These are phyloP conservation scores for Cremastinae sp. DNA, from an alignment of 2,888 invertebrate genomes.

Conservation along the genomic window DNA sequence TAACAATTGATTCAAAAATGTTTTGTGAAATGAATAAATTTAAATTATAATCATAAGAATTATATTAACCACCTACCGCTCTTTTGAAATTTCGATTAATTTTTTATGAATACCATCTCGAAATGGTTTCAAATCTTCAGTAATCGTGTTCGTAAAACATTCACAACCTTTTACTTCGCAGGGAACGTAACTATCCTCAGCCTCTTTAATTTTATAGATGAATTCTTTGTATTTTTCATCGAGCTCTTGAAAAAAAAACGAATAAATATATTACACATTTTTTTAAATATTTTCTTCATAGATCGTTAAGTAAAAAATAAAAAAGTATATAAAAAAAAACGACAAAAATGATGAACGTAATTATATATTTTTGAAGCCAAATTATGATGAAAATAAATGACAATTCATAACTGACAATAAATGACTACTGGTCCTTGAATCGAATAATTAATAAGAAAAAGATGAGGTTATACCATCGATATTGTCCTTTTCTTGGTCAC, in stretches of 20 bases:
- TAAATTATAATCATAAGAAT: neutral
- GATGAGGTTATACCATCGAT: slow-evolving; percentile 64
- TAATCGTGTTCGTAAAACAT: slow-evolving; percentile 85
- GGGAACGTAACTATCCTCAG: slow-evolving; percentile 81
- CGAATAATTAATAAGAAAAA: slow-evolving; percentile 7
- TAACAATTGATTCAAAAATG: neutral
- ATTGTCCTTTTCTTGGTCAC: slow-evolving; percentile 42
- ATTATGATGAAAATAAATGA: slow-evolving; percentile 8
- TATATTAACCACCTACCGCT: slow-evolving; percentile 66
- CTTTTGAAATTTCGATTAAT: slow-evolving; percentile 83
- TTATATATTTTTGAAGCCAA: too few species aligned
- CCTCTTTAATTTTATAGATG: slow-evolving; percentile 81
- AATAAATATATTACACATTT: neutral
- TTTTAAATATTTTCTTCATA: neutral
- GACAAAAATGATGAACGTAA: too few species aligned
- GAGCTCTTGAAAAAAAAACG: slow-evolving; percentile 79
- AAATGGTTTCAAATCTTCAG: slow-evolving; percentile 87
- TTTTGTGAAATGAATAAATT: neutral
- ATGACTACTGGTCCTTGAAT: too few species aligned
- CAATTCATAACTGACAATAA: too few species aligned
- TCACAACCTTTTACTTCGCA: slow-evolving; percentile 84
- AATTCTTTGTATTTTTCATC: slow-evolving; percentile 80
- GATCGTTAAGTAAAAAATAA: neutral
- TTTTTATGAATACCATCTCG: slow-evolving; percentile 86
- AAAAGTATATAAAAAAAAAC: too few species aligned